Base-by-base conservation (phyloP, 2,113 vertebrate genomes). In the Mormoops blainvillei region DNA sequence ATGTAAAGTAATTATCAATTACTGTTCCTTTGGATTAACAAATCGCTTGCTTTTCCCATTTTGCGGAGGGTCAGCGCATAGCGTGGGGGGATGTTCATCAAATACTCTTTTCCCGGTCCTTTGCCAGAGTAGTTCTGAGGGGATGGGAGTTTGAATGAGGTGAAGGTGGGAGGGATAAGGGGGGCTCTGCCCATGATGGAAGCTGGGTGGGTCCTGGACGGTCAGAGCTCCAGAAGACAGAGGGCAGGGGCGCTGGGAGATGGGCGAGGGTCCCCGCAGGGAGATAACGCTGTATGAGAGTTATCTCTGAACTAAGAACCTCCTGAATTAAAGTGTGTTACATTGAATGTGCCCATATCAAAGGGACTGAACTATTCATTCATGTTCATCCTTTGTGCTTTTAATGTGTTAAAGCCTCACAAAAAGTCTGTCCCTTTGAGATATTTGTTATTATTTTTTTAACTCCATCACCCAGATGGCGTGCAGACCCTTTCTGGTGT, bases 291-390 rank as follows among this genome's bases (percentile, higher is more conserved):
- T 28, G 15, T 65, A 15, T 63, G 14, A 87, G 58, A 41, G 56
- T 92, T 54, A 82, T 82, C 83, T 90, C 70, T 90, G 45, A 93
- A 48, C n/a, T n/a, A 93, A 94, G 54, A 83, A 20, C 14, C 41
- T 74, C 31, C 74, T 71, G 67, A 68, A 14, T 26, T 43, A 61
- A 78, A 78, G 61, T 41, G n/a, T 76, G 71, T 80, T 52, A 58
- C 61, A 16, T 9, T 45, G 74, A 89, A 88, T n/a, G 15, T 86
- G 10, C 52, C 52, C 36, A 19, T 56, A 41, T 65, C 38, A 85
- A 85, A 92, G 36, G 63, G 31, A 26, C 20, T 1, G 7, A 33
- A 22, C 7, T n/a, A 28, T 70, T 43, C 14, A 4, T 67, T 61
- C 20, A 45, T 15, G 45, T 70, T 68, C 41, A 16, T 67, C 45